These are phyloP conservation scores for Sarcophaga peregrina DNA, from an alignment of 1,140 invertebrate genomes.

Conservation along the genomic window DNA sequence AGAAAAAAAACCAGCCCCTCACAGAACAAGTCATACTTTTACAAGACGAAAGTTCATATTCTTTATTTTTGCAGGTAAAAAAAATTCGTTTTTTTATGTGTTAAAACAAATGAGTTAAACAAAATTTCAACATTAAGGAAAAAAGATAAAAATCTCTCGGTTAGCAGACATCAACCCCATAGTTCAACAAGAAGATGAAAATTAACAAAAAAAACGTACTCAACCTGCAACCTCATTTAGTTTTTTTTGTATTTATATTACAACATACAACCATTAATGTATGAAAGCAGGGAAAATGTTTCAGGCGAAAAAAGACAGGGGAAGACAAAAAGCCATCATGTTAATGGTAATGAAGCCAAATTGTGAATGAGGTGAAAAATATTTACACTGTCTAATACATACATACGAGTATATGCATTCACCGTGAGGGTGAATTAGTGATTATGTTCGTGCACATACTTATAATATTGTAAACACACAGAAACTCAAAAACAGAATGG, in stretches of 20 bases:
- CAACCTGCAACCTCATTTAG: slow-evolving; percentile 15
- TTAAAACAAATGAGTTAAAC: too few species aligned
- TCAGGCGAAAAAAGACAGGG: not conserved
- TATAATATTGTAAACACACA: too few species aligned
- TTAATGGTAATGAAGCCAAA: slow-evolving; percentile 42
- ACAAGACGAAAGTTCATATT: slow-evolving; percentile 28
- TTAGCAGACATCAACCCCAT: slow-evolving; percentile 17
- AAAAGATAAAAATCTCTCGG: slow-evolving; percentile 33
- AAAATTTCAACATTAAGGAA: not conserved
- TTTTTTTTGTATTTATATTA: not conserved
- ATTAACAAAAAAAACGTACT: not conserved
- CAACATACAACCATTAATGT: not conserved
- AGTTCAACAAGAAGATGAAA: not conserved
- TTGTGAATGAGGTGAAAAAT: slow-evolving; percentile 33
- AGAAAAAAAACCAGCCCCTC: not conserved
- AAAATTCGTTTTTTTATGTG: too few species aligned
- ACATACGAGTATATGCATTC: too few species aligned
- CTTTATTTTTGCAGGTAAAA: not conserved
- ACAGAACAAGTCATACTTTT: not conserved
- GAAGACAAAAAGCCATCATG: not conserved
- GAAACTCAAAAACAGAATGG: too few species aligned
- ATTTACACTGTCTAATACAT: not conserved
- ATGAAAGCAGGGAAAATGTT: not conserved
- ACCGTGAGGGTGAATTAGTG: too few species aligned
- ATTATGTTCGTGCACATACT: too few species aligned